Evolutionary conservation across 1,140 invertebrate genomes (phyloP).

Genomic region (Musca vetustissima): DNA sequence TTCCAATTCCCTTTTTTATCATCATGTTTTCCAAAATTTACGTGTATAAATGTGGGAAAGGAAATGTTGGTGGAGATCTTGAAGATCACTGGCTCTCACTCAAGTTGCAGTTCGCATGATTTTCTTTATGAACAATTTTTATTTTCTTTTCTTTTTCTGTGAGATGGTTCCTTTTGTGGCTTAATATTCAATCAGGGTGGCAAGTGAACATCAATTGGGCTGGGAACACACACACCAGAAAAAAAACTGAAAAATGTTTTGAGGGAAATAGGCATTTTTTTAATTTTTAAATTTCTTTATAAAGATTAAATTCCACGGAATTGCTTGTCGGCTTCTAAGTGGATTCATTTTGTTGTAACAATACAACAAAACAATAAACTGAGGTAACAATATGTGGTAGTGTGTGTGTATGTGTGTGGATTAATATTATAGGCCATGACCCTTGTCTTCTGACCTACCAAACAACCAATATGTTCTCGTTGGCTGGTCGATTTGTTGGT

Average conservation of each 20-base stretch:
- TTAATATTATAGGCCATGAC: constrained; percentile 6
- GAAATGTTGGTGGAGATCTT: constrained; percentile 9
- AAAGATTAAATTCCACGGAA: constrained; percentile 27
- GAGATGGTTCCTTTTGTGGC: constrained; percentile 10
- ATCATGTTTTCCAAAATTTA: constrained; percentile 12
- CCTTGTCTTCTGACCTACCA: too few species aligned
- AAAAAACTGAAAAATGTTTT: not conserved
- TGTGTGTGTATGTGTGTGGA: too few species aligned
- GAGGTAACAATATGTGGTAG: not conserved
- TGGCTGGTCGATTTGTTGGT: not conserved
- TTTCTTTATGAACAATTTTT: not conserved
- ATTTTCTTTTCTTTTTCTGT: too few species aligned
- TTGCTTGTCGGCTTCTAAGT: constrained; percentile 29
- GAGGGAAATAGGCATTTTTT: too few species aligned
- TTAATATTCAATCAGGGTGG: constrained; percentile 27
- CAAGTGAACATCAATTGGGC: not conserved
- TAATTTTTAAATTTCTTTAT: constrained; percentile 1
- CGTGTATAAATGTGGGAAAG: constrained; percentile 21
- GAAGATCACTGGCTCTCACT: too few species aligned
- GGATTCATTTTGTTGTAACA: constrained; percentile 14
- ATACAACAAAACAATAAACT: not conserved
- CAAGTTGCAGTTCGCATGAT: too few species aligned
- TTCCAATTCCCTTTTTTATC: constrained; percentile 4
- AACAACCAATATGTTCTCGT: not conserved
- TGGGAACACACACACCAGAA: not conserved